Evolutionary conservation across 2,113 vertebrate genomes (phyloP), one percentile per base, ranked within the genome.

Genomic region (Psettodes erumei): DNA sequence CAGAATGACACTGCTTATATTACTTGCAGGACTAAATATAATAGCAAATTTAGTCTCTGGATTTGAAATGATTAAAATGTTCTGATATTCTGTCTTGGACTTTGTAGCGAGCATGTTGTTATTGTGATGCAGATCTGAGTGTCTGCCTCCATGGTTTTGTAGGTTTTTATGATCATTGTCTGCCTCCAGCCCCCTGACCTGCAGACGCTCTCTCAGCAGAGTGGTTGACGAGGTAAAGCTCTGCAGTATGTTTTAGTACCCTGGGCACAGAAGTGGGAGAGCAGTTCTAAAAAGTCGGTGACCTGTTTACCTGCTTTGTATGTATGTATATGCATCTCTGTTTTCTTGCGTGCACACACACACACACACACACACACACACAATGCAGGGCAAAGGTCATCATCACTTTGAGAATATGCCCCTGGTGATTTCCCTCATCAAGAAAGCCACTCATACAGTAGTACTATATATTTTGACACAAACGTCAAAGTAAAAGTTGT

Each of bases 191-290:
- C 32, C 61, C 75, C 28, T 75, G 32, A 83, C 32, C 65, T 69
- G 63, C 60, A 70, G 51, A 55, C 54, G 40, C 38, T 54, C 59
- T 59, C 70, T 79, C 50, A 64, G 62, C 19, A 3, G 59, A 51
- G 40, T 19, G 61, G 66, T 50, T 48, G 66, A 82, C 58, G 75
- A 70, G 19, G 21, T 50, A 43, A 60, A 68, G 38, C 67, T 78
- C 77, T 74, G 47, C 80, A 61, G 65, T 82, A 59, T 85, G 68
- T 88, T 90, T 84, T 81, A 90, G 89, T 91, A 89, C 63, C 50
- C 23, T 9, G 38, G 48, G 68, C 50, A 59, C 45, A 43, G 74
- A 73, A 71, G 37, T n/a, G 63, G 43, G 47, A 47, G 23, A 65
- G 1, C 56, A 59, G 65, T 64, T 55, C 71, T 65, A 37, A 27